Conservation (phyloP, 2,797 vertebrate species). For the Anomalospiza imberbis region DNA sequence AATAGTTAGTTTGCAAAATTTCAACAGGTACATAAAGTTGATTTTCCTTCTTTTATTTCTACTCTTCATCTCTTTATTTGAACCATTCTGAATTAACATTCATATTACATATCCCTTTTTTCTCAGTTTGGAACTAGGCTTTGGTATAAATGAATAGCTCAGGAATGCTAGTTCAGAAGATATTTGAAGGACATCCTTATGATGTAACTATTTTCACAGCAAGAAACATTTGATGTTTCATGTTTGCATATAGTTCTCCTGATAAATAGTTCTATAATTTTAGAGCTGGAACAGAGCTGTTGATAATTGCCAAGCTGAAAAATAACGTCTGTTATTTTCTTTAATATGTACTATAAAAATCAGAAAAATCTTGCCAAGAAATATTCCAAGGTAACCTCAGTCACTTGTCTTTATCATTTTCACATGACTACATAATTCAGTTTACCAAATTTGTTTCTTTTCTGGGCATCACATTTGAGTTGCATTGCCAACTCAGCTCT, state of each 20-base stretch:
- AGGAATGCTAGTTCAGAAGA: not conserved
- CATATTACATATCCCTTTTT: not conserved
- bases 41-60: not conserved
- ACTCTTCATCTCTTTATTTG: not conserved
- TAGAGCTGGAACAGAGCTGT: not conserved
- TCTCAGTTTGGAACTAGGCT: not conserved
- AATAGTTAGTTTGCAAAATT: not conserved
- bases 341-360: not conserved
- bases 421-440: not conserved
- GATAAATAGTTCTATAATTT: not conserved
- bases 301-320: not conserved
- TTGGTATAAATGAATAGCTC: not conserved
- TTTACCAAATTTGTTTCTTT: not conserved
- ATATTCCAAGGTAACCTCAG: not conserved
- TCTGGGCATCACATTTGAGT: not conserved
- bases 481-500: not conserved
- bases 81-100: not conserved
- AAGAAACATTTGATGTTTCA: not conserved
- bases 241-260: not conserved
- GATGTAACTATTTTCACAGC: not conserved
- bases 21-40: not conserved
- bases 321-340: not conserved
- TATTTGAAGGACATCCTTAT: not conserved
- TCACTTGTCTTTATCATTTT: not conserved
- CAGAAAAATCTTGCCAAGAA: not conserved